Evolutionary conservation across 2,113 vertebrate genomes (phyloP).

Genomic region (Plecturocebus donacophilus): DNA sequence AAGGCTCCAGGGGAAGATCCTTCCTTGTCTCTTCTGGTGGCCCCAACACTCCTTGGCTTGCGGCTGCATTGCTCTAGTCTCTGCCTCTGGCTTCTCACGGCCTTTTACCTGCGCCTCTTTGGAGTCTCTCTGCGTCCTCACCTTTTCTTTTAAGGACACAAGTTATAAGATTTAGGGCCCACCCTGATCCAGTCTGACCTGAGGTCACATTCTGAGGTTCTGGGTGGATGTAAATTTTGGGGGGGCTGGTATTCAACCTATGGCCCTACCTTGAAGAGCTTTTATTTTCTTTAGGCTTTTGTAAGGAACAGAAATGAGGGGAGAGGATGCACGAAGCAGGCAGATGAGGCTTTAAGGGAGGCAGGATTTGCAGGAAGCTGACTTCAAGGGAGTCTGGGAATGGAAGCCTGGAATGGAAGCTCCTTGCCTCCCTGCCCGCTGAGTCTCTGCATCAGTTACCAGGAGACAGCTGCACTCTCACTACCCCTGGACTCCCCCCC

Average conservation of each 20-base stretch:
- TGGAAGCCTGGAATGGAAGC: neutral
- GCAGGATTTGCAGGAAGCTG: neutral
- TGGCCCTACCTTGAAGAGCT: neutral
- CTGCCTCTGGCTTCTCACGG: too few species aligned
- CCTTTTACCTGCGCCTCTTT: too few species aligned
- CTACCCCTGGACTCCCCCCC: neutral
- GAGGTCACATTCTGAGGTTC: neutral
- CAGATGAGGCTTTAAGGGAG: too few species aligned
- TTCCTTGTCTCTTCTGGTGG: neutral
- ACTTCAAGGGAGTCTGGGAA: neutral
- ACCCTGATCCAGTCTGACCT: neutral
- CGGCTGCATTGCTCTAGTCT: neutral
- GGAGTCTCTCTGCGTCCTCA: accelerated
- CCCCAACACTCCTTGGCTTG: neutral
- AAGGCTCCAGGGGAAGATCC: neutral
- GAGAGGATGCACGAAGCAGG: neutral
- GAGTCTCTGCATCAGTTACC: neutral
- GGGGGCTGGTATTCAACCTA: neutral
- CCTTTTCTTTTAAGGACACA: neutral
- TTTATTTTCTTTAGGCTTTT: neutral
- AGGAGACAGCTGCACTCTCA: neutral
- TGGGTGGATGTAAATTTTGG: neutral
- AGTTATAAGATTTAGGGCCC: neutral
- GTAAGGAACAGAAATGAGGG: neutral
- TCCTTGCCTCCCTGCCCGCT: neutral